phyloP scores from a whole-genome alignment of 1,140 invertebrate genomes.

The Parapsyche elsis region DNA sequence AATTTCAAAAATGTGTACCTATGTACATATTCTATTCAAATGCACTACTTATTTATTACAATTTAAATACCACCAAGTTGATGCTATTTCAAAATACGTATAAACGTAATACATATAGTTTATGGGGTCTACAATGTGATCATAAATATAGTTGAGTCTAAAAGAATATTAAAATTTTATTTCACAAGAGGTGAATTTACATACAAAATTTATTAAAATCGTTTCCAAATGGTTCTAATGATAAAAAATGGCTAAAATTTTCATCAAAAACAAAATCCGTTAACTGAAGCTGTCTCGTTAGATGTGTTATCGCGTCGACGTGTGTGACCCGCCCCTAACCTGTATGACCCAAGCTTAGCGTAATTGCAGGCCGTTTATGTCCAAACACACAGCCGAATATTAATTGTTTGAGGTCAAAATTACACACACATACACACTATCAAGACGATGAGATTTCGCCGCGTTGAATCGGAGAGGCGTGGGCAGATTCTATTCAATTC shows the following conservation, averaged over 20 bases:
- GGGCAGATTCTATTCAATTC: slow-evolving; percentile 32
- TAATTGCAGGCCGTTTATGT: not conserved
- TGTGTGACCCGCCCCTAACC: not conserved
- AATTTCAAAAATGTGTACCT: too few species aligned
- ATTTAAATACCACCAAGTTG: not conserved
- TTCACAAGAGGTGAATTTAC: too few species aligned
- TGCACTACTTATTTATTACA: not conserved
- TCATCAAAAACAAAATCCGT: not conserved
- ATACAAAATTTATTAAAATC: too few species aligned
- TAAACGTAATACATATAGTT: too few species aligned
- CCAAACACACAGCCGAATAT: not conserved
- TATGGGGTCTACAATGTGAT: too few species aligned
- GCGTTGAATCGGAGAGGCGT: not conserved
- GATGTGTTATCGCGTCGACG: too few species aligned
- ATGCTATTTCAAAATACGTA: too few species aligned
- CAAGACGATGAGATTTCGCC: not conserved
- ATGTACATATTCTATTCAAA: not conserved
- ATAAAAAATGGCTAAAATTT: not conserved
- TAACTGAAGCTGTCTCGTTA: too few species aligned
- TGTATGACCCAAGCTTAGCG: not conserved
- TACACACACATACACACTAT: not conserved
- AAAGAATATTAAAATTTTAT: too few species aligned
- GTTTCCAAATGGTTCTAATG: too few species aligned
- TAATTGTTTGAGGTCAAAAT: slow-evolving; percentile 34
- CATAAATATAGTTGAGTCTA: too few species aligned